Conservation (phyloP, 1,140 invertebrate species). For the Polypedilum pembai region DNA sequence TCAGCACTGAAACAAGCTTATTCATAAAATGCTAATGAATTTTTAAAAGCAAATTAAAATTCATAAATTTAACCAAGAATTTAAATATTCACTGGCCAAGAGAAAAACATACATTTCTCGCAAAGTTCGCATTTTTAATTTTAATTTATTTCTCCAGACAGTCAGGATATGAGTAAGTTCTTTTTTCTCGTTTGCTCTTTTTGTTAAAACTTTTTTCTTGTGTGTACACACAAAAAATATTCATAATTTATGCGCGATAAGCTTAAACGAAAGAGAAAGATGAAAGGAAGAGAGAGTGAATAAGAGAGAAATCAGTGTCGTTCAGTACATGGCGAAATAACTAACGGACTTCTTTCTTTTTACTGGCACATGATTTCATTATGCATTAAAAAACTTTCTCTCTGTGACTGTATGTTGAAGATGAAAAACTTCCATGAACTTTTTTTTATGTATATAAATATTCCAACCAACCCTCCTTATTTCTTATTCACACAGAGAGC, state of each 20-base stretch:
- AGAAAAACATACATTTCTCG: neutral
- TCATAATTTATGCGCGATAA: conserved; percentile 13
- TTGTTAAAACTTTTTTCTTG: too few species aligned
- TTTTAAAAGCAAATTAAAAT: too few species aligned
- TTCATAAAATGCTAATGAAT: too few species aligned
- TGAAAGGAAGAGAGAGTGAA: neutral
- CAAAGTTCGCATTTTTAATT: conserved; percentile 12
- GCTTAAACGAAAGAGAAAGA: neutral
- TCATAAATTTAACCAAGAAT: too few species aligned
- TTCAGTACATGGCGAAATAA: neutral
- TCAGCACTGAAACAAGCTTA: too few species aligned
- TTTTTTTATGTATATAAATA: neutral
- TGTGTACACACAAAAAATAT: neutral
- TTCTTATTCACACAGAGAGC: neutral
- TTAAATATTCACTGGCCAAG: neutral
- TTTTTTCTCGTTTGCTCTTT: too few species aligned
- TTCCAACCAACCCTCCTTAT: neutral
- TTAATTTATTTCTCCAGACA: neutral
- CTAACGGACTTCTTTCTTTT: neutral
- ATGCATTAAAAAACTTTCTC: neutral
- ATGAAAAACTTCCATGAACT: neutral
- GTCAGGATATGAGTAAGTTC: neutral
- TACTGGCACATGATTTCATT: conserved; percentile 11
- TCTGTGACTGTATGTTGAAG: neutral
- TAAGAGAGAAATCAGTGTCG: neutral